These are phyloP conservation scores for Okapia johnstoni DNA, from an alignment of 2,113 vertebrate genomes.

Conservation along the genomic window DNA sequence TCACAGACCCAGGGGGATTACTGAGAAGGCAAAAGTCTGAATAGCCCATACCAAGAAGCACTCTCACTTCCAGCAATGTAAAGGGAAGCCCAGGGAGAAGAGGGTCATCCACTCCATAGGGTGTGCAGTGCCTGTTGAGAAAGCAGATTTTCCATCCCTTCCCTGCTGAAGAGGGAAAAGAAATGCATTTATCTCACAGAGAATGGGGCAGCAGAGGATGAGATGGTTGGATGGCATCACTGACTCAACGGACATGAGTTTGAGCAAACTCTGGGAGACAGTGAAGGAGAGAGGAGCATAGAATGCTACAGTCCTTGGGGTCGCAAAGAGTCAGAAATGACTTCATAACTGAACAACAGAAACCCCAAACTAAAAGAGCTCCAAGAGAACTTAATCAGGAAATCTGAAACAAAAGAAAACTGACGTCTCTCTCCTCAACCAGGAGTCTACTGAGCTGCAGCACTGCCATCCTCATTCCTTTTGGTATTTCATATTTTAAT, in stretches of 20 bases:
- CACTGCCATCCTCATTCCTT: not conserved
- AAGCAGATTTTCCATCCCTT: not conserved
- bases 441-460: not conserved
- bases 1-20: not conserved
- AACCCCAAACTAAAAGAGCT: not conserved
- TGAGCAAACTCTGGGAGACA: not conserved
- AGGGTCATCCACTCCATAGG: not conserved
- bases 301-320: not conserved
- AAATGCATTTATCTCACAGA: not conserved
- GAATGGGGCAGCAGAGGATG: not conserved
- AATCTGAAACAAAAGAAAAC: not conserved
- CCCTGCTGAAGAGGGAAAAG: not conserved
- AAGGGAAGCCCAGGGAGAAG: not conserved
- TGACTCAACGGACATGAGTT: not conserved
- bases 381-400: not conserved
- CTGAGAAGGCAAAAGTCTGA: not conserved
- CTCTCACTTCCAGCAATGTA: not conserved
- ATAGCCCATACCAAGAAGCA: not conserved
- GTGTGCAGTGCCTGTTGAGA: not conserved
- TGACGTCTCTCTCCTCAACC: not conserved
- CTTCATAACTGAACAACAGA: not conserved
- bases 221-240: not conserved
- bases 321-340: not conserved
- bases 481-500: not conserved
- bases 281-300: not conserved